These are phyloP conservation scores for Tachina lurida DNA, from an alignment of 2,888 invertebrate genomes.

Conservation along the genomic window DNA sequence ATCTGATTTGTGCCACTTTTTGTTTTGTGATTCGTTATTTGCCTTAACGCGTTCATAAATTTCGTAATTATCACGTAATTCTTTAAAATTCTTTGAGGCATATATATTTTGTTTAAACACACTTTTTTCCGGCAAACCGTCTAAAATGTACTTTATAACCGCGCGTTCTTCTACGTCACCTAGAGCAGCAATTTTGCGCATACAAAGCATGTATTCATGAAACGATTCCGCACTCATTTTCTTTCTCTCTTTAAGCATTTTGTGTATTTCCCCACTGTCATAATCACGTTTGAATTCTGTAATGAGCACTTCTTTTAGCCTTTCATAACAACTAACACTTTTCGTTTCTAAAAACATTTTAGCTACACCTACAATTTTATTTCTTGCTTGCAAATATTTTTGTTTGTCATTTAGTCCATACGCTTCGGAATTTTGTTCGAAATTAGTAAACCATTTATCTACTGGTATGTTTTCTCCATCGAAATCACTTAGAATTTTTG, in stretches of 20 bases:
- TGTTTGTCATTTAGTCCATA: conserved; percentile 52
- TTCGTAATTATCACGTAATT: no score
- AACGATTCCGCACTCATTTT: conserved; percentile 28
- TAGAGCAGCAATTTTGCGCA: conserved; percentile 49
- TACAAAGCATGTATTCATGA: conserved; percentile 30
- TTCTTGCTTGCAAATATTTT: conserved; percentile 49
- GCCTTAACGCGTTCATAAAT: no score
- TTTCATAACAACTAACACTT: conserved; percentile 28
- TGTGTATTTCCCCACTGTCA: conserved; percentile 35
- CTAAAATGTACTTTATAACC: no score
- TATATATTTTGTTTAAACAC: no score
- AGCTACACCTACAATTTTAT: conserved; percentile 32
- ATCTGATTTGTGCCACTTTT: no score
- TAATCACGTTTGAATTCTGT: conserved; percentile 22
- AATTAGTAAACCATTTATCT: conserved; percentile 46
- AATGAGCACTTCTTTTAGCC: conserved; percentile 11
- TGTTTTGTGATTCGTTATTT: no score
- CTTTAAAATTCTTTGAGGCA: no score
- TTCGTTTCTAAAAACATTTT: conserved; percentile 49
- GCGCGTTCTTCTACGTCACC: conserved; percentile 38
- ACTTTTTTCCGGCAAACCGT: no score
- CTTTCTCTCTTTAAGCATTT: conserved; percentile 26
- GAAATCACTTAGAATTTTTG: conserved; percentile 51
- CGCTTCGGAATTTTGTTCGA: conserved; percentile 46
- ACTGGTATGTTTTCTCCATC: conserved; percentile 14